Evolutionary conservation across 23 tunicate genomes (phyloP).

Genomic region (Botrylloides violaceus): DNA sequence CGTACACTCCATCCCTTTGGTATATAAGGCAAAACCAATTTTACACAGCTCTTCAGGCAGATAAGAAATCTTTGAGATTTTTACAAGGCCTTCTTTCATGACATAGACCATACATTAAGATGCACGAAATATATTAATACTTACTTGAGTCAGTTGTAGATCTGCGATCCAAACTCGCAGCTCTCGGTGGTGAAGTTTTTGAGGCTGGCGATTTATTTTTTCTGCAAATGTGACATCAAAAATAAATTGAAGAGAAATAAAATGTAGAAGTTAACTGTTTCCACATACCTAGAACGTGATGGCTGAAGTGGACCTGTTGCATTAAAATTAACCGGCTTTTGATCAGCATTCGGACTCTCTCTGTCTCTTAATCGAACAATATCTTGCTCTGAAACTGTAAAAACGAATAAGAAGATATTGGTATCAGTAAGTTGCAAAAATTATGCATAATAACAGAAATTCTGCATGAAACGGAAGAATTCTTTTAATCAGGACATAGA

Average conservation of each 20-base stretch:
- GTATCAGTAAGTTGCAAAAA: neutral
- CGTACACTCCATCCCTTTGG: no score
- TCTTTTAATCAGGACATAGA: no score
- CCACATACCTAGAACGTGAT: neutral
- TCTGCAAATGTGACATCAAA: no score
- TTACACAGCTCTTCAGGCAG: no score
- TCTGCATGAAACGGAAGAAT: neutral
- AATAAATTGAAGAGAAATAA: no score
- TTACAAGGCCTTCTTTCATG: no score
- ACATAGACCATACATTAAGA: no score
- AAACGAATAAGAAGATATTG: neutral
- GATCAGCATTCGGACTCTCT: neutral
- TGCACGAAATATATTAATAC: neutral
- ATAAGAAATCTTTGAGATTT: no score
- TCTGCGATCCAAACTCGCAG: slow-evolving; percentile 2
- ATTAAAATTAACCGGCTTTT: neutral
- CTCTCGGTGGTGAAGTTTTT: slow-evolving; percentile 18
- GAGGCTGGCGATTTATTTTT: slow-evolving; percentile 11
- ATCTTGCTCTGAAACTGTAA: neutral
- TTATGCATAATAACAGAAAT: neutral
- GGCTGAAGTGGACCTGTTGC: neutral
- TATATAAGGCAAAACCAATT: no score
- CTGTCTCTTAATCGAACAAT: neutral
- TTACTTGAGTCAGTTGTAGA: neutral
- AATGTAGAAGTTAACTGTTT: no score